phyloP scores from a whole-genome alignment of 2,797 vertebrate species.

The Schizothorax lantsangensis region DNA sequence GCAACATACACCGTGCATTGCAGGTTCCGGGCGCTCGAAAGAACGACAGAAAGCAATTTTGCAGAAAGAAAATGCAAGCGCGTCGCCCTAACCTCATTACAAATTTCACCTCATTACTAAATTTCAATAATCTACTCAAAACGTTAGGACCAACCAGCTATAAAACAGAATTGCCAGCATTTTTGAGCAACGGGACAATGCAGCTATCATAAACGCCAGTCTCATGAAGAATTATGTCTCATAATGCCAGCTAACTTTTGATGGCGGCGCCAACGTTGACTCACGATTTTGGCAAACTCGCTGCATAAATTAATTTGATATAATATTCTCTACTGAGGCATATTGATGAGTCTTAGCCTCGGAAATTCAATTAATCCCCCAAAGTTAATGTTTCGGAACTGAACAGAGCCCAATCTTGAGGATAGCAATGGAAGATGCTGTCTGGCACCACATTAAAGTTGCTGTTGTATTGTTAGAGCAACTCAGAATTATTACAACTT shows the following conservation, averaged over 20 bases:
- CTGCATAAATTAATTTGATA: constrained; percentile 13
- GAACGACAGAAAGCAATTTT: constrained; percentile 79
- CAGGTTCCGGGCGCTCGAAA: constrained; percentile 71
- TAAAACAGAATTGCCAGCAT: constrained; percentile 30
- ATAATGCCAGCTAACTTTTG: constrained; percentile 34
- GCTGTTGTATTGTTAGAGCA: not conserved
- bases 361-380: constrained; percentile 32
- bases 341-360: constrained; percentile 21
- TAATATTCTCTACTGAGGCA: constrained; percentile 21
- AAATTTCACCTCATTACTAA: constrained; percentile 69
- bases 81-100: constrained; percentile 67
- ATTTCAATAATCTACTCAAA: constrained; percentile 46
- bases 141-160: constrained; percentile 30
- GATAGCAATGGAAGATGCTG: not conserved
- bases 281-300: constrained; percentile 30
- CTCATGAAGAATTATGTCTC: not conserved
- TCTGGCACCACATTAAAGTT: not conserved
- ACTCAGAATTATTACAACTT: not conserved
- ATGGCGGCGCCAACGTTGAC: not conserved
- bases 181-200: constrained; percentile 26
- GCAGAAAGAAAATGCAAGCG: constrained; percentile 69
- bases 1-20: constrained; percentile 77
- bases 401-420: constrained; percentile 23
- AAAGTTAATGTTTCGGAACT: constrained; percentile 41
- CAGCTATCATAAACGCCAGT: constrained; percentile 19